Evolutionary conservation across 1,140 invertebrate genomes (phyloP).

Genomic region (Trachelipus rathkii): DNA sequence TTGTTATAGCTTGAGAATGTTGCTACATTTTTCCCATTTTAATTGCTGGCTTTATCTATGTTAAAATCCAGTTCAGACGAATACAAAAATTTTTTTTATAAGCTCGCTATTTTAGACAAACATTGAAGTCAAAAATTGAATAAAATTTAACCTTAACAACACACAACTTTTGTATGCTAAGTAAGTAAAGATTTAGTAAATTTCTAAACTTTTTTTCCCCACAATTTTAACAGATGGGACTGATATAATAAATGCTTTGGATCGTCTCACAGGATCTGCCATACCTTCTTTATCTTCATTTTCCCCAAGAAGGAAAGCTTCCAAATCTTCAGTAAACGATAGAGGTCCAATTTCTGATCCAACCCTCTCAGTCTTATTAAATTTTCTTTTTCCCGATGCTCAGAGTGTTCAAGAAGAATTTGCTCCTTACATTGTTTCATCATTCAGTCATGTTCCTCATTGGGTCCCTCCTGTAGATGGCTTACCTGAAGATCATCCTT

Average conservation of each 20-base stretch:
- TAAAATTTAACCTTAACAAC: no score
- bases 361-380: slow-evolving; percentile 69
- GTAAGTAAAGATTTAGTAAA: no score
- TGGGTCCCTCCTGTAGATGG: slow-evolving; percentile 23
- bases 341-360: slow-evolving; percentile 71
- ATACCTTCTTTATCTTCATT: slow-evolving; percentile 45
- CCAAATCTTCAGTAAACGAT: slow-evolving; percentile 48
- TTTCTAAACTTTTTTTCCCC: no score
- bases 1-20: no score
- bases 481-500: slow-evolving; percentile 36
- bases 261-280: slow-evolving; percentile 52
- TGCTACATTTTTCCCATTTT: no score
- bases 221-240: slow-evolving; percentile 33
- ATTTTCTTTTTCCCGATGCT: slow-evolving; percentile 86
- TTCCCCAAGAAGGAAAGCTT: slow-evolving; percentile 26
- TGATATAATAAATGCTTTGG: slow-evolving; percentile 53
- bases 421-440: slow-evolving; percentile 43
- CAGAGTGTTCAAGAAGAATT: slow-evolving; percentile 54
- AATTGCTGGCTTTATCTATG: no score
- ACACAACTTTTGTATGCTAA: no score
- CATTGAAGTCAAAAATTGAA: no score
- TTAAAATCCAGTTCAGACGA: no score
- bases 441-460: slow-evolving; percentile 42
- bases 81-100: no score
- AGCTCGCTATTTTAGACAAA: no score